phyloP scores from a whole-genome alignment of 2,888 invertebrate species.

The Hirtodrosophila confusa region DNA sequence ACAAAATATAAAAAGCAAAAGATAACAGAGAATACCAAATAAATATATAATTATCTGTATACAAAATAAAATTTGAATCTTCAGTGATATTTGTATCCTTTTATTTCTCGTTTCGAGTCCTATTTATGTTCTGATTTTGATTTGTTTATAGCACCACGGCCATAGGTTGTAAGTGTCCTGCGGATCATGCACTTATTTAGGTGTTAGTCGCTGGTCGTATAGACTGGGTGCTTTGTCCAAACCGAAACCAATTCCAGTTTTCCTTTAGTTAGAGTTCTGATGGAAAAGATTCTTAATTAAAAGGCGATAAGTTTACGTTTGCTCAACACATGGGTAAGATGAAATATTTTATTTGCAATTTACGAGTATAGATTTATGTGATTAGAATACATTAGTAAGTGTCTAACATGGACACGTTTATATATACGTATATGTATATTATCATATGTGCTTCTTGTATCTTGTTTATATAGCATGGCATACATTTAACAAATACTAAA shows the following conservation, averaged over 20 bases:
- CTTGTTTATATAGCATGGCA: conserved; percentile 43
- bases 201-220: no score
- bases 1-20: conserved; percentile 18
- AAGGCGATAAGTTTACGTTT: no score
- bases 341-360: conserved; percentile 46
- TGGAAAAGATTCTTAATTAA: no score
- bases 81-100: no score
- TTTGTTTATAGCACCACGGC: no score
- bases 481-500: conserved; percentile 32
- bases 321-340: background rate
- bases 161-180: no score
- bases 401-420: conserved; percentile 23
- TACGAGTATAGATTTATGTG: conserved; percentile 41
- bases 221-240: no score
- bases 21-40: conserved; percentile 16
- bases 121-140: no score
- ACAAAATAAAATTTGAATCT: background rate
- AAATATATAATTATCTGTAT: conserved; percentile 22
- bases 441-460: conserved; percentile 76
- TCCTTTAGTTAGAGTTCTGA: no score
- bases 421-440: conserved; percentile 9
- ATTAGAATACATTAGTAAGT: conserved; percentile 9
- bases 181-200: no score
- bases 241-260: no score
- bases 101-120: no score